phyloP scores from a whole-genome alignment of 1,140 invertebrate genomes.

The Scaptomyza hsui region DNA sequence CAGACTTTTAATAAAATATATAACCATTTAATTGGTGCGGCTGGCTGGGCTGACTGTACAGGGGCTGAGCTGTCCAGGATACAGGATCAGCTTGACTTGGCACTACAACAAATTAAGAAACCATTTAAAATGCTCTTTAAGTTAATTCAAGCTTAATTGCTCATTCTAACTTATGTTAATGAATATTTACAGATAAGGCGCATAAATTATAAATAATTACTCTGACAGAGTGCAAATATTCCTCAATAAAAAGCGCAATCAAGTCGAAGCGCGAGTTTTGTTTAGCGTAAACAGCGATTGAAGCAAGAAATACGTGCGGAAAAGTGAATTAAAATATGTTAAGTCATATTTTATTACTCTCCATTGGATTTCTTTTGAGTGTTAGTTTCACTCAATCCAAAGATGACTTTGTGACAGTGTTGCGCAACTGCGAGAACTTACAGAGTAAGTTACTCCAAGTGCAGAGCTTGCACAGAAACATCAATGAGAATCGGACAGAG shows the following conservation, averaged over 20 bases:
- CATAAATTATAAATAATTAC: no score
- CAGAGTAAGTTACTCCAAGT: background rate
- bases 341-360: background rate
- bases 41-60: background rate
- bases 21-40: slow-evolving; percentile 67
- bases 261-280: background rate
- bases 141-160: no score
- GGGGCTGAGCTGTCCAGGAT: no score
- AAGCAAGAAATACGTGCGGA: background rate
- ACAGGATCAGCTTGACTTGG: background rate
- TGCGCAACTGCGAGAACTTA: background rate
- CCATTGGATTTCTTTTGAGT: background rate
- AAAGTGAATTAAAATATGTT: background rate
- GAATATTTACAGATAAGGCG: no score
- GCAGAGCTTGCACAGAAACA: background rate
- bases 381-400: no score
- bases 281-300: background rate
- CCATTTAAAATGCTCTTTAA: no score
- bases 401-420: no score
- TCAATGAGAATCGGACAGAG: no score
- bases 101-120: background rate
- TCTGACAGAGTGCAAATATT: no score
- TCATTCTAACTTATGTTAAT: no score
- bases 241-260: no score
- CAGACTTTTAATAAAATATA: slow-evolving; percentile 73